Base-by-base conservation (phyloP, 64 coral and sea anemone genomes). In the Dendrophyllia cribrosa region DNA sequence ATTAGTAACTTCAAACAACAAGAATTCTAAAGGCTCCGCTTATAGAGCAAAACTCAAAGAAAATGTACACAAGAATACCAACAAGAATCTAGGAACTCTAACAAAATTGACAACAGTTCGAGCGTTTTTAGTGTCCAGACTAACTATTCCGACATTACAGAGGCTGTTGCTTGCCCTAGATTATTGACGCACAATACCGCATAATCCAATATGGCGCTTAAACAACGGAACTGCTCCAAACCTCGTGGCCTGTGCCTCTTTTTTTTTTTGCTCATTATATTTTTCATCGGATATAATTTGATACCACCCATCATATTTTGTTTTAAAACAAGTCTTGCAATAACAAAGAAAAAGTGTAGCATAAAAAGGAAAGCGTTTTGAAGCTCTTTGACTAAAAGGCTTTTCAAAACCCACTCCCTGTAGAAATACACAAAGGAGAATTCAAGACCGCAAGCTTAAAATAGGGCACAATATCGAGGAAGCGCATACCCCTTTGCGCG, bases 31-130 rank as follows among this genome's bases (percentile, higher is more conserved):
- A 70, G 12, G 21, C 47, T 51, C 17, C 26, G 6, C 10, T 25
- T 15, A 46, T 48, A 34, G 34, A 34, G 19, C 45, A 68, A 67
- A 84, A 67, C 80, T 84, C 20, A 84, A 84, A 11, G 19, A 67
- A 65, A 84, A 84, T 51, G 64, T 84, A 67, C 44, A 51, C 60
- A 12, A 50, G 1, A 68, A 43, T 22, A 59, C 17, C 62, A 48
- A 21, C 45, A 46, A 50, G 46, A 23, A 84, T 24, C 64, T 51
- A 6, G 61, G 50, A 84, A n/a, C 16, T 66, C 3, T 65, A 65
- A 43, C 25, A 65, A 82, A 82, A 63, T 21, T 63, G 3, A 64
- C 26, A 16, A 49, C 43, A 51, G 20, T 67, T 20, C 7, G 58
- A 48, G 25, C 16, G 48, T 21, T 67, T 13, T 75, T 7, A 56